Percentiles rank a stretch among this genome's conserved stretches.
These are phyloP conservation scores for Ceryle rudis DNA, from an alignment of 2,797 vertebrate genomes.

Conservation along the genomic window DNA sequence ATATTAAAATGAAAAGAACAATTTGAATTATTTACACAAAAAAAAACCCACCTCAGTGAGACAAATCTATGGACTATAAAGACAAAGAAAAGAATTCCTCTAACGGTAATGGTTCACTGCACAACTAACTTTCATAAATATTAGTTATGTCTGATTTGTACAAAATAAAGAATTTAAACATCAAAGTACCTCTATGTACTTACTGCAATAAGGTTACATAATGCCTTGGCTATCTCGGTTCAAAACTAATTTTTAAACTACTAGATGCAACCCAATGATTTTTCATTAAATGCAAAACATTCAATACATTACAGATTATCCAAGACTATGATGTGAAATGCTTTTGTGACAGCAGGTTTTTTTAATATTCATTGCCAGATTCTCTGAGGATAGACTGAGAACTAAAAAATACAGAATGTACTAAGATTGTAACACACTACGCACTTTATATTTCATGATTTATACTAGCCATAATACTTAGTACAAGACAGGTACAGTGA, in stretches of 20 bases:
- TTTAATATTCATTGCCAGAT: slow-evolving; percentile 60
- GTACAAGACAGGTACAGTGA: not conserved
- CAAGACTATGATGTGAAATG: slow-evolving; percentile 44
- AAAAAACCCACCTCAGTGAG: not conserved
- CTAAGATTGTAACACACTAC: not conserved
- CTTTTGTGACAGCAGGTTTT: not conserved
- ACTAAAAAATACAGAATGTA: slow-evolving; percentile 57
- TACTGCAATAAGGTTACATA: slow-evolving; percentile 6
- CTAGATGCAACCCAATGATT: slow-evolving; percentile 22
- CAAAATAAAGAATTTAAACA: slow-evolving; percentile 8
- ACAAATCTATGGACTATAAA: slow-evolving; percentile 32
- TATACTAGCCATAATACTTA: not conserved
- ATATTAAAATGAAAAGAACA: slow-evolving; percentile 51
- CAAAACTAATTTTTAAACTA: slow-evolving; percentile 36
- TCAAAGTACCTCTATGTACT: not conserved
- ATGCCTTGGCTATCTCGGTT: not conserved
- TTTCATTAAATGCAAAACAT: slow-evolving; percentile 50
- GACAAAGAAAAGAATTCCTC: slow-evolving; percentile 23
- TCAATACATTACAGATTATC: slow-evolving; percentile 46
- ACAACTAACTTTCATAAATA: slow-evolving; percentile 35
- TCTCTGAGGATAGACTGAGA: slow-evolving; percentile 31
- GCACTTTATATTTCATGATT: slow-evolving; percentile 2
- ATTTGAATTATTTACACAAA: slow-evolving; percentile 59
- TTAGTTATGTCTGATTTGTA: slow-evolving; percentile 38
- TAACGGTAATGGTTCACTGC: slow-evolving; percentile 25